A percentile compares a stretch with the other conserved stretches of the same genome.
Conservation (phyloP, 2,888 invertebrate genomes). For the Ditylenchus weischeri region DNA sequence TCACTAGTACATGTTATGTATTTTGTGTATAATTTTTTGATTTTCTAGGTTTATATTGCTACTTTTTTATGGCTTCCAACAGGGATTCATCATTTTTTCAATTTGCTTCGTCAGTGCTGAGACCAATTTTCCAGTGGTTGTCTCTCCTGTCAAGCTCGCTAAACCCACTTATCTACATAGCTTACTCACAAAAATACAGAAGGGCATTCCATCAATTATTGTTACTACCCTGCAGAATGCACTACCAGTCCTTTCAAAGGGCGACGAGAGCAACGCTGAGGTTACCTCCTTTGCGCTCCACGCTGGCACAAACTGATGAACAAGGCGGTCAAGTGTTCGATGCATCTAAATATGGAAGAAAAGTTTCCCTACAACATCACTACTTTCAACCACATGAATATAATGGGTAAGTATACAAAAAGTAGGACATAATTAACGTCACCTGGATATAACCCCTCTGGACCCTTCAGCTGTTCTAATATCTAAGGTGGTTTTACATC, state of each 20-base stretch:
- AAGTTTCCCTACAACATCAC: constrained; percentile 8
- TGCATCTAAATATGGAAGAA: neutral
- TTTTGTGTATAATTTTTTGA: neutral
- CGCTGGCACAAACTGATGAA: neutral
- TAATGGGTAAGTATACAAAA: neutral
- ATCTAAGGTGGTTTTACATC: too few species aligned
- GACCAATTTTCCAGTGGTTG: constrained; percentile 58
- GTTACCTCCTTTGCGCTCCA: constrained; percentile 1
- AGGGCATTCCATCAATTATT: constrained; percentile 55
- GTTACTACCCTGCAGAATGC: constrained; percentile 48
- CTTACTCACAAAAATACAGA: constrained; percentile 55
- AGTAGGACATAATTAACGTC: neutral
- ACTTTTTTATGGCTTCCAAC: constrained; percentile 51
- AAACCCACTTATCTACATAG: constrained; percentile 57
- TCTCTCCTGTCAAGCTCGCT: constrained; percentile 51
- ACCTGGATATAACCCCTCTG: too few species aligned
- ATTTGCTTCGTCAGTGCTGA: constrained; percentile 40
- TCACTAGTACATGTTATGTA: neutral
- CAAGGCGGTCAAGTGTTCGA: neutral
- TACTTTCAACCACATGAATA: constrained; percentile 9
- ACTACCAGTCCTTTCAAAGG: constrained; percentile 31
- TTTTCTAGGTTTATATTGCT: constrained; percentile 48
- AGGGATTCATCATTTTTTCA: constrained; percentile 43
- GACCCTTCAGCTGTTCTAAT: too few species aligned
- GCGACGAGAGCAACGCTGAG: constrained; percentile 32